Conservation (phyloP, 2,113 vertebrate species). For the Anser cygnoides region DNA sequence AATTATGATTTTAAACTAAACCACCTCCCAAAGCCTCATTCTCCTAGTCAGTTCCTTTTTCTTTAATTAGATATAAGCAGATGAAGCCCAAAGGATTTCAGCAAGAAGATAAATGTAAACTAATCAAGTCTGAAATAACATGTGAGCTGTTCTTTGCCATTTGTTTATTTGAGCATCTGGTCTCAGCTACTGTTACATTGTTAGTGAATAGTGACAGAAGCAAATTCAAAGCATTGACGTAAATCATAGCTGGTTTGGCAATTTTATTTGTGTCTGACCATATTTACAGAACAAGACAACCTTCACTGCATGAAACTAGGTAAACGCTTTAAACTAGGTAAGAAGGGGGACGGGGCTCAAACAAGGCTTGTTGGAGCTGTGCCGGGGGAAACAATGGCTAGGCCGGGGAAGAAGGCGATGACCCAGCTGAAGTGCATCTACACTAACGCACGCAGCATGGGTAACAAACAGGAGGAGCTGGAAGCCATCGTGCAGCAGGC, state of each 20-base stretch:
- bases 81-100: conserved; percentile 30
- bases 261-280: background rate
- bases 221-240: background rate
- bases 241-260: background rate
- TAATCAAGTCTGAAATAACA: conserved; percentile 26
- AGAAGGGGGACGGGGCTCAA: no score
- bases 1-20: conserved; percentile 22
- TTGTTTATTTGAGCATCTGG: conserved; percentile 22
- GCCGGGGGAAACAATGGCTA: no score
- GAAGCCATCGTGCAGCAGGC: no score
- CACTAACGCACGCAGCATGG: no score
- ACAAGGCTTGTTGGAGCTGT: no score
- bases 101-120: conserved; percentile 9
- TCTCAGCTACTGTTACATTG: background rate
- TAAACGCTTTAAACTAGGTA: no score
- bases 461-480: no score
- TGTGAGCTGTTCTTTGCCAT: background rate
- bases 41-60: background rate
- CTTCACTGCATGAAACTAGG: background rate
- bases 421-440: no score
- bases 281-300: background rate
- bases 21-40: background rate
- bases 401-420: no score
- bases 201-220: background rate
- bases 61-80: conserved; percentile 1